Evolutionary conservation across 53 echinoderm and acorn worm genomes (phyloP).

Genomic region (Pentamera pediparva): DNA sequence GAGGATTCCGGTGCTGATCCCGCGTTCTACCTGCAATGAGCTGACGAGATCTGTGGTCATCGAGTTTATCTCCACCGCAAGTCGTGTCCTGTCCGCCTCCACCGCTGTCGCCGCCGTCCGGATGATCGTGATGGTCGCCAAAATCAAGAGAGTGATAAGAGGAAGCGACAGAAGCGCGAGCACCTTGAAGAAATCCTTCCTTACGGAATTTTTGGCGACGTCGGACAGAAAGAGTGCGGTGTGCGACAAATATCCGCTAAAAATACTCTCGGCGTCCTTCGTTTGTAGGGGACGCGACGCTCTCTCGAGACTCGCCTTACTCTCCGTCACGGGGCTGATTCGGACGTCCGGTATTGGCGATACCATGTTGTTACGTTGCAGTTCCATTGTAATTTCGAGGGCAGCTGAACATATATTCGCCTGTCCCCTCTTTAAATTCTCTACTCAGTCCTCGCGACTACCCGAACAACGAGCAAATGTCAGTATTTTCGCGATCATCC

Average conservation of each 20-base stretch:
- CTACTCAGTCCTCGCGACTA: too few relatives aligned
- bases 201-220: background rate
- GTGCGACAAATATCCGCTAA: background rate
- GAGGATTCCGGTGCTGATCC: constrained; percentile 6
- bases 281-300: too few relatives aligned
- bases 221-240: background rate
- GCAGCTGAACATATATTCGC: too few relatives aligned
- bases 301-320: too few relatives aligned
- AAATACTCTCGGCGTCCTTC: constrained; percentile 4
- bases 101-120: background rate
- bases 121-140: background rate
- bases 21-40: constrained; percentile 10
- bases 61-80: background rate
- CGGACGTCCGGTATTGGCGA: too few relatives aligned
- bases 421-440: too few relatives aligned
- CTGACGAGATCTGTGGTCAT: background rate
- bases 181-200: constrained; percentile 7
- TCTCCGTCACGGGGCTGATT: too few relatives aligned
- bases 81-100: too few relatives aligned
- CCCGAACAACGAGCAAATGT: too few relatives aligned
- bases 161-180: constrained; percentile 3
- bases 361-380: too few relatives aligned
- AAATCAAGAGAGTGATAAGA: background rate
- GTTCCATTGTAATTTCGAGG: too few relatives aligned
- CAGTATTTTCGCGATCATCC: too few relatives aligned